phyloP scores from a whole-genome alignment of 2,888 invertebrate species.

The Pheosia gnoma region DNA sequence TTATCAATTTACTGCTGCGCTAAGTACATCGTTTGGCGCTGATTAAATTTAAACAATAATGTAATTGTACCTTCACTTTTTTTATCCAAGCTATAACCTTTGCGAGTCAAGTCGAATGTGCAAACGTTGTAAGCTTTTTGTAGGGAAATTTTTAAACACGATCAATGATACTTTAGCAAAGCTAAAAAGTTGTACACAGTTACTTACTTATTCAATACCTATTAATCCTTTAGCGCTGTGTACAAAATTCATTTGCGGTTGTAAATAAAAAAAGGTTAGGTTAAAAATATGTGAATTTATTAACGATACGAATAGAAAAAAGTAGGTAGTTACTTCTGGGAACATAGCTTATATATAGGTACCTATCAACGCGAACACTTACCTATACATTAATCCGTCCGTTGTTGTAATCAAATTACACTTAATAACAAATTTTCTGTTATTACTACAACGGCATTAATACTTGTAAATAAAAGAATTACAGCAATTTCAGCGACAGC shows the following conservation, averaged over 20 bases:
- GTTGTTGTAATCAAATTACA: slow-evolving; percentile 44
- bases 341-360: slow-evolving; percentile 9
- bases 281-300: slow-evolving; percentile 31
- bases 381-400: slow-evolving; percentile 25
- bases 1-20: slow-evolving; percentile 72
- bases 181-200: no score
- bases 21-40: slow-evolving; percentile 67
- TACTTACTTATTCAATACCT: not conserved
- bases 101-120: not conserved
- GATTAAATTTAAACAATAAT: slow-evolving; percentile 63
- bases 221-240: slow-evolving; percentile 19
- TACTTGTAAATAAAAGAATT: slow-evolving; percentile 58
- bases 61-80: slow-evolving; percentile 10
- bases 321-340: slow-evolving; percentile 9
- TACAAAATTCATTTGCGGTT: slow-evolving; percentile 10
- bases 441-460: slow-evolving; percentile 46
- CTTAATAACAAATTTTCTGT: slow-evolving; percentile 42
- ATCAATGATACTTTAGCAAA: no score
- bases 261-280: slow-evolving; percentile 24
- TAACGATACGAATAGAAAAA: slow-evolving; percentile 14
- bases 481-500: slow-evolving; percentile 54
- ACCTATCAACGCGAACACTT: slow-evolving; percentile 6
- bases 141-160: slow-evolving; percentile 7
- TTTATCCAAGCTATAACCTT: not conserved
- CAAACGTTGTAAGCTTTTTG: not conserved